Conservation (phyloP, 37 sponge, comb jelly and placozoan species). For the Chondrilla cf. caribensis region DNA sequence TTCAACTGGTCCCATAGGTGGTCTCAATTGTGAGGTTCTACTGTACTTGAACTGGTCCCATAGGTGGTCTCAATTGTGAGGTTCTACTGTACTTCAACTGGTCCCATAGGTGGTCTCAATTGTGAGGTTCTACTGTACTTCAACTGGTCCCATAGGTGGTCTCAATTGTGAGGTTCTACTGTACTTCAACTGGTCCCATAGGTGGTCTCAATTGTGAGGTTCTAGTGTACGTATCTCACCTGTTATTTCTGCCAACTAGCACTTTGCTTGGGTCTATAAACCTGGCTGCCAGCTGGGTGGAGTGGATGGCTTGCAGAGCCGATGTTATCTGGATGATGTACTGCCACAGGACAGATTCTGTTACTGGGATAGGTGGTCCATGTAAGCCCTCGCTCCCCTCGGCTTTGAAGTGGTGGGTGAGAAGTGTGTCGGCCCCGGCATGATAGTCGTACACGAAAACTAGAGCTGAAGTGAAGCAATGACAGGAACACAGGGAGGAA, state of each 20-base stretch:
- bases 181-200: no score
- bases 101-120: no score
- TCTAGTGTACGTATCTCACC: no score
- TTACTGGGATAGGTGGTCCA: slow-evolving; percentile 12
- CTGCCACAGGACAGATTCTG: slow-evolving; percentile 77
- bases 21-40: no score
- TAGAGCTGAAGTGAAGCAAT: slow-evolving; percentile 19
- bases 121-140: no score
- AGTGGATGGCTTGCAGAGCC: slow-evolving; percentile 66
- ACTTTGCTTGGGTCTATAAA: slow-evolving; percentile 70
- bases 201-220: no score
- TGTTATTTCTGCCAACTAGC: slow-evolving; percentile 44
- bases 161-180: no score
- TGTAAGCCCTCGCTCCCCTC: background rate
- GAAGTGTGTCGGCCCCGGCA: slow-evolving; percentile 76
- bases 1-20: no score
- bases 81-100: no score
- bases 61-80: no score
- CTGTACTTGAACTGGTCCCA: no score
- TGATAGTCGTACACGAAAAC: slow-evolving; percentile 83
- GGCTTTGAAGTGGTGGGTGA: slow-evolving; percentile 31
- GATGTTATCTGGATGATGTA: slow-evolving; percentile 77
- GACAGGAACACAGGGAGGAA: background rate
- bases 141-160: no score
- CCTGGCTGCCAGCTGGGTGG: slow-evolving; percentile 53